Percentiles rank a stretch among this genome's conserved stretches.
Evolutionary conservation across 2,888 invertebrate species (phyloP).

Genomic region (Hyposoter dolosus): DNA sequence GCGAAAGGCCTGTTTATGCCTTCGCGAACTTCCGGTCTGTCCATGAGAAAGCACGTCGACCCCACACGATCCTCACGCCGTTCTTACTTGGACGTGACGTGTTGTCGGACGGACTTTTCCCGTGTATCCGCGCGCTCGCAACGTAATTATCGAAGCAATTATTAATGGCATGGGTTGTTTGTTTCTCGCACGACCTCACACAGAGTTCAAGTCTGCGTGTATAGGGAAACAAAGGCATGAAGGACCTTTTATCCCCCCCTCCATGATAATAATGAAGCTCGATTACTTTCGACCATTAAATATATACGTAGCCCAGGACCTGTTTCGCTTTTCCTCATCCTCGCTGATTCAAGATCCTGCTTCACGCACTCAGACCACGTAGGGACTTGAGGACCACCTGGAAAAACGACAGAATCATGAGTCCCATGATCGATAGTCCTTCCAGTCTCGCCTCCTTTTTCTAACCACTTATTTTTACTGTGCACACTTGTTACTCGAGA

Average conservation of each 20-base stretch:
- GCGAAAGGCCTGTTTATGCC: slow-evolving; percentile 29
- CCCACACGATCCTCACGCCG: slow-evolving; percentile 3
- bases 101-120: slow-evolving; percentile 2
- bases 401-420: slow-evolving; percentile 48
- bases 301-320: slow-evolving; percentile 9
- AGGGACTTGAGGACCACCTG: slow-evolving; percentile 25
- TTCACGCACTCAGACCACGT: slow-evolving; percentile 48
- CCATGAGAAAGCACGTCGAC: slow-evolving; percentile 10
- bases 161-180: slow-evolving; percentile 50
- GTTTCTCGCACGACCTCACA: slow-evolving; percentile 47
- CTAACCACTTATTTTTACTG: background rate
- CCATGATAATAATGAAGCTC: slow-evolving; percentile 19
- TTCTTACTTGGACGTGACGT: slow-evolving; percentile 16
- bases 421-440: slow-evolving; percentile 50
- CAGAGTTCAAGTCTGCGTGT: background rate
- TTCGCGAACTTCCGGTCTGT: slow-evolving; percentile 27
- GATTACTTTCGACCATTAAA: slow-evolving; percentile 45
- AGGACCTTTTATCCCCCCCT: slow-evolving; percentile 13
- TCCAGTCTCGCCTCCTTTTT: background rate
- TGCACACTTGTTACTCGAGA: background rate
- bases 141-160: slow-evolving; percentile 57
- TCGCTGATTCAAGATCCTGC: slow-evolving; percentile 20
- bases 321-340: slow-evolving; percentile 12
- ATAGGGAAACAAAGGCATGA: background rate
- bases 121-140: slow-evolving; percentile 1